Base-by-base conservation (phyloP, 1,140 invertebrate genomes). In the Linepithema humile region DNA sequence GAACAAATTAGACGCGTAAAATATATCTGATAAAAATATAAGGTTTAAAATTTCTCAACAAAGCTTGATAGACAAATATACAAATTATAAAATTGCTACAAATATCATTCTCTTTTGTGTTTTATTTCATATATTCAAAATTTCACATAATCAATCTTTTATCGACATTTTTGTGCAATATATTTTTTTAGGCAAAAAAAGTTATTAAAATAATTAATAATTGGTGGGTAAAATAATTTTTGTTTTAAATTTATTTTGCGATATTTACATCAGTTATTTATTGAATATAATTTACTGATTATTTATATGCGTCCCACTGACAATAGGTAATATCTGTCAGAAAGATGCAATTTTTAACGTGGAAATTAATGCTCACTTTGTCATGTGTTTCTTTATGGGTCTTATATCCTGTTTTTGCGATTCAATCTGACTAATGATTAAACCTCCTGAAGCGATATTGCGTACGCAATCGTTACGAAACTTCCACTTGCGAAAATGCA, bases 371-470 rank as follows among this genome's bases (percentile, higher is more conserved):
- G 20, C 50, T 73, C 50, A n/a, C 35, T 73, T 59, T 40, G 59
- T 73, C 69, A 73, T 57, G 3, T 26, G 15, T 59, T 73, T 50
- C 45, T 45, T 35, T 10, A 53, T 35, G 32, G 20, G 20, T 26
- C 35, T 59, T 23, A 38, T 73, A 59, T 40, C 50, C 70, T 73
- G 70, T 73, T 73, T 29, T 15, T 48, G 43, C 40, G 9, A 29
- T 69, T 38, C 26, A 69, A 69, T 32, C 9, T 45, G 15, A 0
- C 43, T 59, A 73, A 60, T 43, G 38, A 74, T 74, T 43, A 62
- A 74, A 60, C 17, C 35, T 60, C 55, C 55, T 74, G 40, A 74
- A 60, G 72, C 72, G 10, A 74, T 60, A 74, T 60, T 73, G 50
- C 55, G 17, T n/a, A 73, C 35, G 32, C 23, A 59, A 29, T 73